Evolutionary conservation across 2,888 invertebrate genomes (phyloP).

Genomic region (Diaphora mendica): DNA sequence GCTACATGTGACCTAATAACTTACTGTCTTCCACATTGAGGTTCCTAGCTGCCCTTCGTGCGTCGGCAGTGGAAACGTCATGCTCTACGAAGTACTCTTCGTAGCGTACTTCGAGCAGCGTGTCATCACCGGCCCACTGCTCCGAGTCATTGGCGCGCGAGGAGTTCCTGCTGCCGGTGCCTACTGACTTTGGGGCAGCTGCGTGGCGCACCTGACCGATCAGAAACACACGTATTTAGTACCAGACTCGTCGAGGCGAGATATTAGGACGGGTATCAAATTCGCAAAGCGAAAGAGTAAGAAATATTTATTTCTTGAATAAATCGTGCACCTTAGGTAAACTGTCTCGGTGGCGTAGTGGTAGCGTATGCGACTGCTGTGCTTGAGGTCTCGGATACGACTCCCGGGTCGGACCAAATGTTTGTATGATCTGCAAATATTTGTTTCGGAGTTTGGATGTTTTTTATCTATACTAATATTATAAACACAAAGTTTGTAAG

Average conservation of each 20-base stretch:
- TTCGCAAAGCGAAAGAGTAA: neutral
- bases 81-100: conserved; percentile 89
- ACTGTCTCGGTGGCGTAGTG: no score
- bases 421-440: no score
- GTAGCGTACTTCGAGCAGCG: conserved; percentile 65
- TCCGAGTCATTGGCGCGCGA: conserved; percentile 56
- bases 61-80: conserved; percentile 86
- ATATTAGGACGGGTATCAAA: neutral
- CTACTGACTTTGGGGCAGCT: conserved; percentile 74
- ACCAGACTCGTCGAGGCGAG: neutral
- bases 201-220: conserved; percentile 75
- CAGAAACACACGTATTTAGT: neutral
- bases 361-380: no score
- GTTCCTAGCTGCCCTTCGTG: conserved; percentile 82
- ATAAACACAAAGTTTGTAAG: no score
- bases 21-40: conserved; percentile 72
- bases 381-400: no score
- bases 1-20: no score
- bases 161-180: conserved; percentile 66
- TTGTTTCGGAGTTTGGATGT: no score
- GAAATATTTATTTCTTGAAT: neutral
- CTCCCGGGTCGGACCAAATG: no score
- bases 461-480: no score
- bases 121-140: conserved; percentile 51
- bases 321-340: no score